Evolutionary conservation across 2,888 invertebrate species (phyloP), one percentile per base, ranked within the genome.

Genomic region (Aethes cnicana): DNA sequence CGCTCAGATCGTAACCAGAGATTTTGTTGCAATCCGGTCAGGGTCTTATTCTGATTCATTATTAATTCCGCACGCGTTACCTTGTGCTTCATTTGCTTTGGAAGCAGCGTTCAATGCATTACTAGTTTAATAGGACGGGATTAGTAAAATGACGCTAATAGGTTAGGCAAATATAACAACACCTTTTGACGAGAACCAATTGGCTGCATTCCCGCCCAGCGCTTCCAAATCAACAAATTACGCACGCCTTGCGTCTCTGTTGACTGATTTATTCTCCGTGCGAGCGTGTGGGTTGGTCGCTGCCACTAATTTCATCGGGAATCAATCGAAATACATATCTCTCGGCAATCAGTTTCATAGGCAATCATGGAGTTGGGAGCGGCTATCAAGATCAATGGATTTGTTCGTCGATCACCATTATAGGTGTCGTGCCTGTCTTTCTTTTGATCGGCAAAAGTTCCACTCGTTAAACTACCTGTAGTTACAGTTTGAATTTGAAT

Each of bases 261-360:
- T 70, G 78, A 81, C 74, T 76, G 77, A 80, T 84, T 80, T 81
- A 79, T 77, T 64, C 58, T 61, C 58, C 59, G 63, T 58, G 63
- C 61, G 43, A 49, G 62, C 54, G 42, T 47, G 47, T 52, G 52
- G 52, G 44, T 39, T 46, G 37, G 52, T 33, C 46, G 52, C 32
- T 46, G 37, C 58, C 47, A 48, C 57, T 55, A 54, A 58, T 60
- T 60, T 63, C 55, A 66, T 57, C 55, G 56, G 62, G 65, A 62
- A 65, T 66, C 63, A 46, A 52, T 52, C 37, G 39, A 9, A 46
- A 44, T 46, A 46, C 32, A 50, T 46, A 52, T 52, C 52, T 46
- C 39, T 52, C 33, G 26, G 32, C 20, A 46, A 46, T 46, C 39
- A 46, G 39, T 52, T 52, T 46, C 26, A 44, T 52, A 46, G 39